Conservation (phyloP, 2,888 invertebrate genomes). For the Disparrhopalites patrizii region DNA sequence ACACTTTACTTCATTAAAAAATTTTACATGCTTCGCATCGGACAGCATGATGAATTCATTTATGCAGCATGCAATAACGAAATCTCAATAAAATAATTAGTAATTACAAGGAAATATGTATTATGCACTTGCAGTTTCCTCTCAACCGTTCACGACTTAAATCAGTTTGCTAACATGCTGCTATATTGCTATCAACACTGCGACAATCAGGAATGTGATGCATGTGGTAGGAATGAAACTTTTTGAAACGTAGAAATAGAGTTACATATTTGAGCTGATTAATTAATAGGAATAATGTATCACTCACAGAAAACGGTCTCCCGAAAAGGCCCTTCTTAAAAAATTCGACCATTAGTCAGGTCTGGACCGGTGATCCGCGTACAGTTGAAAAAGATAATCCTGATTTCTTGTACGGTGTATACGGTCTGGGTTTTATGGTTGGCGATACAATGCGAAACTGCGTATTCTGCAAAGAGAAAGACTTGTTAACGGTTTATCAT, state of each 20-base stretch:
- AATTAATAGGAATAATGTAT: too few relatives aligned
- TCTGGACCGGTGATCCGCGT: conserved; percentile 48
- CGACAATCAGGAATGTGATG: not conserved
- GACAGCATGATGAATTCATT: too few relatives aligned
- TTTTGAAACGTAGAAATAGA: too few relatives aligned
- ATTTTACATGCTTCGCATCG: too few relatives aligned
- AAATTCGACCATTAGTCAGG: conserved; percentile 51
- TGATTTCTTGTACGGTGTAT: conserved; percentile 49
- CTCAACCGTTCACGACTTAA: conserved; percentile 56
- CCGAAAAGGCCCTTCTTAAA: conserved; percentile 36
- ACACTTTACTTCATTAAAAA: too few relatives aligned
- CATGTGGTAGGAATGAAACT: too few relatives aligned
- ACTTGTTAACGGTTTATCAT: conserved; percentile 51
- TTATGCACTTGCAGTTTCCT: conserved; percentile 52
- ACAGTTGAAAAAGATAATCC: conserved; percentile 25
- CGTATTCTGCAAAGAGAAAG: conserved; percentile 49
- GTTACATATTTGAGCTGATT: too few relatives aligned
- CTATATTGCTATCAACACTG: conserved; percentile 55
- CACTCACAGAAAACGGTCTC: conserved; percentile 18
- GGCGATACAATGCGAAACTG: conserved; percentile 49
- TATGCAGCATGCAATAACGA: too few relatives aligned
- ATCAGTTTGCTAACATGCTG: conserved; percentile 57
- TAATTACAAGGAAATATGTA: too few relatives aligned
- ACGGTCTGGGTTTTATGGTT: conserved; percentile 55
- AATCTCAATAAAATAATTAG: too few relatives aligned